Evolutionary conservation across 2,888 invertebrate genomes (phyloP).

Genomic region (Cosmia trapezina): DNA sequence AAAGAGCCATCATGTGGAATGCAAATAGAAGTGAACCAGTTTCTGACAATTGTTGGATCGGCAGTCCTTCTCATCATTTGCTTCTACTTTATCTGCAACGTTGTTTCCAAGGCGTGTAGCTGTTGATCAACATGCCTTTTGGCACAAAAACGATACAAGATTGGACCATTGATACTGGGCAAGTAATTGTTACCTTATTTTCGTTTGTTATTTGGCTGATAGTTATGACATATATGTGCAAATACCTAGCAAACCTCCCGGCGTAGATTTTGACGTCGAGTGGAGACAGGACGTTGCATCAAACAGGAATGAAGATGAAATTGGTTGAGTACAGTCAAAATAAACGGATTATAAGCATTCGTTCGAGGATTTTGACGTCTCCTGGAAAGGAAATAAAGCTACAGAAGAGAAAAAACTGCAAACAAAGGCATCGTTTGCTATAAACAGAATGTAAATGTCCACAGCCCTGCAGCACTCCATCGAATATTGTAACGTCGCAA

Average conservation of each 20-base stretch:
- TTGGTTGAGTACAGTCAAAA: background rate
- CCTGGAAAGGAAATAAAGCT: background rate
- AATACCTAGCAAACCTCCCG: constrained; percentile 71
- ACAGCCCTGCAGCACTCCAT: background rate
- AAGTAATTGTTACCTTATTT: constrained; percentile 65
- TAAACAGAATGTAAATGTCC: background rate
- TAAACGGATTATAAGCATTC: background rate
- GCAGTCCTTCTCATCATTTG: constrained; percentile 63
- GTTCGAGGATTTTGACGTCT: background rate
- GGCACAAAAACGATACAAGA: background rate
- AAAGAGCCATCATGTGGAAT: constrained; percentile 40
- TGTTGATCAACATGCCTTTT: constrained; percentile 3
- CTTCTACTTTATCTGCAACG: constrained; percentile 62
- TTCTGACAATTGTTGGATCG: constrained; percentile 69
- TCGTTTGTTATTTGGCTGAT: constrained; percentile 75
- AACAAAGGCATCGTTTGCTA: background rate
- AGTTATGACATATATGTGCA: constrained; percentile 71
- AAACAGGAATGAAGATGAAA: background rate
- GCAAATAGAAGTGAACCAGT: constrained; percentile 53
- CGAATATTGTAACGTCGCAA: background rate
- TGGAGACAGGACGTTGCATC: background rate
- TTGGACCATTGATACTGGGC: constrained; percentile 39
- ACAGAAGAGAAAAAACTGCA: too few relatives aligned
- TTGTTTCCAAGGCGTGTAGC: constrained; percentile 41
- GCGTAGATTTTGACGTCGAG: constrained; percentile 39